A percentile compares a stretch with the other conserved stretches of the same genome.
These are phyloP conservation scores for Heliconius congener DNA, from an alignment of 1,140 invertebrate genomes.

Conservation along the genomic window DNA sequence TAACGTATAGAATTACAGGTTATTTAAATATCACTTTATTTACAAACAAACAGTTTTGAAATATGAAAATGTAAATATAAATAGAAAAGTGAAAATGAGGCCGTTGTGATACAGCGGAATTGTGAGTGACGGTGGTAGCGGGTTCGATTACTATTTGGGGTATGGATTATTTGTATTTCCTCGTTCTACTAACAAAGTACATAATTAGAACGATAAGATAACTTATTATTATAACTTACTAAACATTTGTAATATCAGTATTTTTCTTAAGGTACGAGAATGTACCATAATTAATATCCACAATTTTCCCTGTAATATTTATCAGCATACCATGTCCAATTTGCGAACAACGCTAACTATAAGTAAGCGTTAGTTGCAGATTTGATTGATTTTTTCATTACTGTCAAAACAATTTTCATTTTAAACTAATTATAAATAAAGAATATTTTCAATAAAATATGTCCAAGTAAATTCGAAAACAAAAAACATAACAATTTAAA, in stretches of 20 bases:
- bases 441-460: neutral
- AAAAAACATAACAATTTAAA: neutral
- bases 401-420: neutral
- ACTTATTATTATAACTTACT: neutral
- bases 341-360: neutral
- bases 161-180: too few species aligned
- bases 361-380: neutral
- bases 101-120: too few species aligned
- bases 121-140: too few species aligned
- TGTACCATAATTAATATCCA: neutral
- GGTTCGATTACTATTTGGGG: too few species aligned
- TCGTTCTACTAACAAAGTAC: neutral
- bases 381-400: neutral
- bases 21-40: neutral
- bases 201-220: neutral
- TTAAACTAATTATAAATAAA: neutral
- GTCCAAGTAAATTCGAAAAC: neutral
- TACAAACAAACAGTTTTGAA: neutral
- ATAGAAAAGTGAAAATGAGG: too few species aligned
- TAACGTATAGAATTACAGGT: too few species aligned
- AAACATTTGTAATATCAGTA: neutral
- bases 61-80: too few species aligned
- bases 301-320: neutral
- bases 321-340: neutral
- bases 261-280: neutral